Percentiles rank a stretch among this genome's conserved stretches.
Conservation (phyloP, 2,797 vertebrate genomes). For the Pogoniulus pusillus region DNA sequence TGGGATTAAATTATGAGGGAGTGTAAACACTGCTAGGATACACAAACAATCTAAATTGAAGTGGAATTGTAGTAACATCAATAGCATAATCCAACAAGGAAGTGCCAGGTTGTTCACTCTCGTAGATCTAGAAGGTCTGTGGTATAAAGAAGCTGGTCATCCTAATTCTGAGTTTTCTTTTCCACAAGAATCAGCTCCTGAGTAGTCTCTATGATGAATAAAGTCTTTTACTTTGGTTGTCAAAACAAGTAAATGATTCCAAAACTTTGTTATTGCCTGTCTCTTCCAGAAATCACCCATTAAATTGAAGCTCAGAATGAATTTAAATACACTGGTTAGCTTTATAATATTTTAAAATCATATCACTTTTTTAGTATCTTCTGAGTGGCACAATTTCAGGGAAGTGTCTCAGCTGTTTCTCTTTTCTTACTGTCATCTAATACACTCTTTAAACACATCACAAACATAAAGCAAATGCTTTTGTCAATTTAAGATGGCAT, state of each 20-base stretch:
- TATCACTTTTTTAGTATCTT: not conserved
- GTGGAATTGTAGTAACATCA: not conserved
- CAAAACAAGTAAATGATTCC: not conserved
- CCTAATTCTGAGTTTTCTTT: not conserved
- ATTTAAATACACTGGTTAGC: not conserved
- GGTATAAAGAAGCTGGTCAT: not conserved
- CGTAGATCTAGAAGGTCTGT: not conserved
- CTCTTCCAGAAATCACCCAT: not conserved
- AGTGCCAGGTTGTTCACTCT: not conserved
- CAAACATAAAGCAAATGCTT: not conserved
- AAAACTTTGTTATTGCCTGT: not conserved
- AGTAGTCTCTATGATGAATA: not conserved
- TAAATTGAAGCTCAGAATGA: not conserved
- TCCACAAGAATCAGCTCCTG: not conserved
- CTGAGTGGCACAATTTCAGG: not conserved
- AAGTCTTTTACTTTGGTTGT: not conserved
- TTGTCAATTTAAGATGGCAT: not conserved
- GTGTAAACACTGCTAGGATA: not conserved
- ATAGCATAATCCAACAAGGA: not conserved
- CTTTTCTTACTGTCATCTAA: not conserved
- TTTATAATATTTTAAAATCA: not conserved
- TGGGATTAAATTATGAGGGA: not conserved
- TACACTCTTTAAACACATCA: not conserved
- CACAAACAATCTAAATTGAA: not conserved
- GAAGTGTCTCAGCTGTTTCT: not conserved